These are phyloP conservation scores for Apodemus sylvaticus DNA, from an alignment of 2,113 vertebrate species.

Conservation along the genomic window DNA sequence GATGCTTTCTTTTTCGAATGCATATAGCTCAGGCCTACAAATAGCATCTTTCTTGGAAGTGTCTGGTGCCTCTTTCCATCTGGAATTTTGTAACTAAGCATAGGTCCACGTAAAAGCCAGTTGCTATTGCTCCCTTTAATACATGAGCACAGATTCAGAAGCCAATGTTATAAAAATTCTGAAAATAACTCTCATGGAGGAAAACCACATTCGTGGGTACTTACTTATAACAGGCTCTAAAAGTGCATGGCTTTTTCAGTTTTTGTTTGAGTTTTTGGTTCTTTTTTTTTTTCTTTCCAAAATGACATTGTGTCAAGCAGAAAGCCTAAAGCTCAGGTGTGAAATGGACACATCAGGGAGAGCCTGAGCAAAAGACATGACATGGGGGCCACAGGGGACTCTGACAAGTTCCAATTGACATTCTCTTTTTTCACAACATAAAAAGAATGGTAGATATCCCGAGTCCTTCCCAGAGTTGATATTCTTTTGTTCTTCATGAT, in stretches of 20 bases:
- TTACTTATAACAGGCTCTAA: neutral
- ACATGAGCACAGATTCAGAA: conserved; percentile 31
- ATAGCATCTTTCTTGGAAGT: conserved; percentile 15
- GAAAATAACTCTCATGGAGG: neutral
- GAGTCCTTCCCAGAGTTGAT: neutral
- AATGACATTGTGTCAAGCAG: neutral
- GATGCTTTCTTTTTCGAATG: neutral
- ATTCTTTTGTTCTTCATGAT: neutral
- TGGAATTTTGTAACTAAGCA: conserved; percentile 43
- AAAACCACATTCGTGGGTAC: neutral
- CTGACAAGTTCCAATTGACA: neutral
- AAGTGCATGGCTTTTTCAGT: neutral
- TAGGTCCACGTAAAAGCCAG: neutral
- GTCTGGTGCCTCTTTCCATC: conserved; percentile 13
- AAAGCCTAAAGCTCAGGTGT: neutral
- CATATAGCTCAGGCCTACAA: neutral
- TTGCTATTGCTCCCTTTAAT: neutral
- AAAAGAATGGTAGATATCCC: neutral
- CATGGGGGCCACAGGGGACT: neutral
- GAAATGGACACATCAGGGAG: neutral
- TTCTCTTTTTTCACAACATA: neutral
- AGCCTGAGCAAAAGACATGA: neutral
- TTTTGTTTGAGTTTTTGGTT: neutral
- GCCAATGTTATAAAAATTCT: neutral
- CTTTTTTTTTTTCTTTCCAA: conserved; percentile 3